Evolutionary conservation across 2,797 vertebrate genomes (phyloP).

Genomic region (Squalus acanthias): DNA sequence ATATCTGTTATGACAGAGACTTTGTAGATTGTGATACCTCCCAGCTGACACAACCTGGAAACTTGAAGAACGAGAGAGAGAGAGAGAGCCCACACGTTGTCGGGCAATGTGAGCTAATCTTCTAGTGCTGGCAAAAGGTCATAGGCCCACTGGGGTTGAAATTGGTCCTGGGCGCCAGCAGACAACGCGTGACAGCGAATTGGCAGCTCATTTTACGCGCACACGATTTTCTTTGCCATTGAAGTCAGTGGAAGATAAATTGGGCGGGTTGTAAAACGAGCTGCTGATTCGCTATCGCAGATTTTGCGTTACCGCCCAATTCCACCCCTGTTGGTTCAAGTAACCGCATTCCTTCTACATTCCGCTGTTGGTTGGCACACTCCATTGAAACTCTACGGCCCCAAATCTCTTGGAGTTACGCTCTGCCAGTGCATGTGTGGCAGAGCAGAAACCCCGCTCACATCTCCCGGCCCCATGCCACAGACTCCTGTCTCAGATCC

Average conservation of each 20-base stretch:
- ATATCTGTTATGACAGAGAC: neutral
- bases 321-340: neutral
- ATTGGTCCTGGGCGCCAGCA: neutral
- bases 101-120: neutral
- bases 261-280: neutral
- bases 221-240: neutral
- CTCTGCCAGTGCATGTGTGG: too few species aligned
- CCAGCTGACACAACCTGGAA: neutral
- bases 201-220: neutral
- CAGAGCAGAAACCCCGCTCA: too few species aligned
- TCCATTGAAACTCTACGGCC: too few species aligned
- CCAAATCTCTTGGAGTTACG: too few species aligned
- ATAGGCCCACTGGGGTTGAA: neutral
- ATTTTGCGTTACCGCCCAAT: neutral
- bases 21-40: neutral
- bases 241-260: neutral
- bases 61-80: neutral
- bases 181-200: neutral
- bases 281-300: neutral
- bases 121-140: neutral
- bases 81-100: too few species aligned
- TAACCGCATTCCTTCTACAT: neutral
- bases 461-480: too few species aligned
- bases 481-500: too few species aligned
- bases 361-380: neutral